Evolutionary conservation across 92 coral and sea anemone genomes (phyloP).

Genomic region (Zoanthus sociatus): DNA sequence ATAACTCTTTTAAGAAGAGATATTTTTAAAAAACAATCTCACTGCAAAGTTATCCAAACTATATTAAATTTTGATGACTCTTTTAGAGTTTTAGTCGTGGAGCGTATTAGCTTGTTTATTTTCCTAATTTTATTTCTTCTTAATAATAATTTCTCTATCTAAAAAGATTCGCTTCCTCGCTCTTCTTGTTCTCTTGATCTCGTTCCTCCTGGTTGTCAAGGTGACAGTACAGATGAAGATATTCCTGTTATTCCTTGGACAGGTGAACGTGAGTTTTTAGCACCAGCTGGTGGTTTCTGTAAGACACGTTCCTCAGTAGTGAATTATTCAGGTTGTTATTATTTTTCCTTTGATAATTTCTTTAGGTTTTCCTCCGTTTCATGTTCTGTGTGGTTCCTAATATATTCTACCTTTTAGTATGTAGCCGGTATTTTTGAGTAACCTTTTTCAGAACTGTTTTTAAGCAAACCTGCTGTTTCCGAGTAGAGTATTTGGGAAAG

Average conservation of each 20-base stretch:
- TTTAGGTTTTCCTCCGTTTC: too few relatives aligned
- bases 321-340: neutral
- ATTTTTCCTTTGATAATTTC: neutral
- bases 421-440: too few relatives aligned
- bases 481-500: too few relatives aligned
- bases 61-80: neutral
- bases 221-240: slow-evolving; percentile 78
- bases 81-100: neutral
- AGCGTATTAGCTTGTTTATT: neutral
- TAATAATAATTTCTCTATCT: neutral
- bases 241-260: slow-evolving; percentile 84
- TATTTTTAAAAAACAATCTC: too few relatives aligned
- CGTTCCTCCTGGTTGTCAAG: slow-evolving; percentile 47
- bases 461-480: too few relatives aligned
- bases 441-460: too few relatives aligned
- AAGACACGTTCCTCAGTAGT: neutral
- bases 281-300: neutral
- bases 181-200: neutral
- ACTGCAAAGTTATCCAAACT: too few relatives aligned
- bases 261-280: slow-evolving; percentile 72
- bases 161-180: slow-evolving; percentile 5
- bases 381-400: too few relatives aligned
- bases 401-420: too few relatives aligned
- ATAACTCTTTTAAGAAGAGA: neutral
- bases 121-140: neutral